phyloP scores from a whole-genome alignment of 2,113 vertebrate genomes.

The Syngnathoides biaculeatus region DNA sequence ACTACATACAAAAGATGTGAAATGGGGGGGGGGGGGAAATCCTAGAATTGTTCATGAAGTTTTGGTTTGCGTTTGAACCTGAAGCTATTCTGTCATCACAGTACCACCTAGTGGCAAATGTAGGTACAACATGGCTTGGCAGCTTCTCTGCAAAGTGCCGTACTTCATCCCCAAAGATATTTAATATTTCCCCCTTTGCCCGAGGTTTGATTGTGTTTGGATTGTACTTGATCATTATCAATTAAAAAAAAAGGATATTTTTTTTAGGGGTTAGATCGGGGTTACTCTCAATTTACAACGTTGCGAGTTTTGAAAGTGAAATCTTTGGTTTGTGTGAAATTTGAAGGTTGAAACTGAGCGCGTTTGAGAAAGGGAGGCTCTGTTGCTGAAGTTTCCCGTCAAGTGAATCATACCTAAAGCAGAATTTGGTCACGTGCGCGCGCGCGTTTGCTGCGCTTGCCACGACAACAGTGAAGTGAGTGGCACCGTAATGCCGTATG shows the following conservation, averaged over 20 bases:
- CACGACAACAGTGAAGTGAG: constrained; percentile 7
- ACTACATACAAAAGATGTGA: background rate
- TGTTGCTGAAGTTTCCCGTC: constrained; percentile 26
- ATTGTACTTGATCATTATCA: background rate
- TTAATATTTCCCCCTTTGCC: background rate
- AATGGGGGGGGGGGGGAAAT: background rate
- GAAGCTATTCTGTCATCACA: background rate
- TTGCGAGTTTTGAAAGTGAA: no score
- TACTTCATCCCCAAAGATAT: background rate
- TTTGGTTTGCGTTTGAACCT: background rate
- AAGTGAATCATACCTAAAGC: constrained; percentile 25
- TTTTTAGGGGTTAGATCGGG: no score
- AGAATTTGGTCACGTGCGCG: constrained; percentile 23
- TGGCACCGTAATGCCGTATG: background rate
- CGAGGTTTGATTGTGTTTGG: background rate
- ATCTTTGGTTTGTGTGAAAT: constrained; percentile 18
- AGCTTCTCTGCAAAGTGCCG: background rate
- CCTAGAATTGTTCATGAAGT: background rate
- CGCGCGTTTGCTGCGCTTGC: background rate
- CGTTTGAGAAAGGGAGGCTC: constrained; percentile 21
- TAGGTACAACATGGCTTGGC: background rate
- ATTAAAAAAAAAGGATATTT: background rate
- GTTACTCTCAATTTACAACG: no score
- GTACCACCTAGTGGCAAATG: background rate
- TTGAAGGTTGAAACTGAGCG: constrained; percentile 16